A percentile compares a stretch with the other conserved stretches of the same genome.
Evolutionary conservation across 2,888 invertebrate genomes (phyloP).

Genomic region (Meganola albula): DNA sequence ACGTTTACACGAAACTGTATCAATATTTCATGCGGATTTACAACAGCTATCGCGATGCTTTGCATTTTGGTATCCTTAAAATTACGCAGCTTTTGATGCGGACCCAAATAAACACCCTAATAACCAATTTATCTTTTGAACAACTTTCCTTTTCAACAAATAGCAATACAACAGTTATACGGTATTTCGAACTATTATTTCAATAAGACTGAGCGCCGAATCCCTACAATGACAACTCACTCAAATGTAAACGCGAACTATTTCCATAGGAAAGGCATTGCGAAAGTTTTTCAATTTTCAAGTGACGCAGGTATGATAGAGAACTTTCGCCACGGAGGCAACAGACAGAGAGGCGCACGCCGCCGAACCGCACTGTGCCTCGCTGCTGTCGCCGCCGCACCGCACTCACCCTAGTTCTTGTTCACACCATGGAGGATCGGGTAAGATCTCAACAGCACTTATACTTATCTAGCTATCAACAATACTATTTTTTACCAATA

Average conservation of each 20-base stretch:
- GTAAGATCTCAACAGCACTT: too few relatives aligned
- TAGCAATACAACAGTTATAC: constrained; percentile 16
- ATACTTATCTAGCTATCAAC: too few relatives aligned
- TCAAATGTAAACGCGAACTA: constrained; percentile 73
- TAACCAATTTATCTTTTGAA: constrained; percentile 14
- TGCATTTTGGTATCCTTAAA: constrained; percentile 66
- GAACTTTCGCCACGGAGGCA: constrained; percentile 67
- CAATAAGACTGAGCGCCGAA: constrained; percentile 57
- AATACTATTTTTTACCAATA: too few relatives aligned
- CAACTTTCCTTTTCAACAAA: too few relatives aligned
- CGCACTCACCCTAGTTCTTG: constrained; percentile 14
- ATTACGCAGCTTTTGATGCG: constrained; percentile 37
- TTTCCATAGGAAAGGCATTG: constrained; percentile 75
- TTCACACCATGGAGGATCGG: too few relatives aligned
- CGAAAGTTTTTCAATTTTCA: constrained; percentile 77
- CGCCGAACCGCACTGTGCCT: constrained; percentile 17
- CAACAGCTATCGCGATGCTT: constrained; percentile 66
- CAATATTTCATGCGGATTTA: constrained; percentile 77
- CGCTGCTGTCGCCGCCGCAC: constrained; percentile 16
- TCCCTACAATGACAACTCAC: constrained; percentile 73
- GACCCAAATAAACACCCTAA: constrained; percentile 24
- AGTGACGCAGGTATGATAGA: constrained; percentile 75
- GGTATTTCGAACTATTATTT: constrained; percentile 39
- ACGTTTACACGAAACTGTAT: constrained; percentile 78
- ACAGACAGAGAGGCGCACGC: constrained; percentile 19